A percentile compares a stretch with the other conserved stretches of the same genome.
phyloP scores from a whole-genome alignment of 2,797 vertebrate genomes.

The Valencia hispanica region DNA sequence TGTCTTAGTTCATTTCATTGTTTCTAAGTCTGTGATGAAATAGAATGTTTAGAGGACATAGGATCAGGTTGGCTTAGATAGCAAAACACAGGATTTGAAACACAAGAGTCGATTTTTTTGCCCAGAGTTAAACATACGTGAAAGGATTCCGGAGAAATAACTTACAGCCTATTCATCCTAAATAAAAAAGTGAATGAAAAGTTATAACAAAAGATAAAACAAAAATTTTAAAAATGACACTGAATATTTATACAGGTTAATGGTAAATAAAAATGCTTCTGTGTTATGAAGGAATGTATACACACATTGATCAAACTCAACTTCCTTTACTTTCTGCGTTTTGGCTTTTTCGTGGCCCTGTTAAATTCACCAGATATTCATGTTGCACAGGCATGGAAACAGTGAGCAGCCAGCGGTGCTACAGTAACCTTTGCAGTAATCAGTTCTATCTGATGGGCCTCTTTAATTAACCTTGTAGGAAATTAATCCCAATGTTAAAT shows the following conservation, averaged over 20 bases:
- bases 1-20: neutral
- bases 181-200: neutral
- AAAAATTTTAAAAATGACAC: neutral
- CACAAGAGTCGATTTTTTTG: neutral
- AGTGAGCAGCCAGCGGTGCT: constrained; percentile 46
- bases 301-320: neutral
- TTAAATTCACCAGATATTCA: constrained; percentile 2
- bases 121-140: neutral
- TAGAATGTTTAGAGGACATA: neutral
- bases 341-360: neutral
- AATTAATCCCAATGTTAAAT: constrained; percentile 86
- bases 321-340: neutral
- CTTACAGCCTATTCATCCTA: neutral
- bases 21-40: neutral
- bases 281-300: neutral
- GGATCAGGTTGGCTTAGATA: neutral
- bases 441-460: constrained; percentile 82
- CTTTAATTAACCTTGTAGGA: constrained; percentile 87
- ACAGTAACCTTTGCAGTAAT: constrained; percentile 85
- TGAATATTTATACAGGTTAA: neutral
- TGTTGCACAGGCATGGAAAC: constrained; percentile 43
- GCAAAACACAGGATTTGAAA: neutral
- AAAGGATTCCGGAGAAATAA: neutral
- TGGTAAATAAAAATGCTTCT: neutral
- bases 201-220: neutral